Base-by-base conservation (phyloP, 2,888 invertebrate species). In the Cataglyphis albicans region DNA sequence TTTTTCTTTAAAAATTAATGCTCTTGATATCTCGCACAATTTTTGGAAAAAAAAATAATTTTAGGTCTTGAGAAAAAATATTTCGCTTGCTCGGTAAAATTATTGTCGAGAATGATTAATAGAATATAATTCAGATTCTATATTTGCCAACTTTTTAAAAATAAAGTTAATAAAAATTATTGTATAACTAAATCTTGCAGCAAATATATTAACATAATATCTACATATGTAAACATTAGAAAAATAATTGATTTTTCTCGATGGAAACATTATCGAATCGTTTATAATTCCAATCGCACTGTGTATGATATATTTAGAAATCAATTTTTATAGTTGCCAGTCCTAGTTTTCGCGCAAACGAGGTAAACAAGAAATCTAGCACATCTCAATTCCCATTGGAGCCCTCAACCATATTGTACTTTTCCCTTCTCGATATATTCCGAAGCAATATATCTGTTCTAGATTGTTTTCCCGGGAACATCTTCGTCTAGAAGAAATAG, bases 391-490 rank as follows among this genome's bases (percentile, higher is more conserved):
- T 82, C 55, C 81, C 65, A 44, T 41, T 48, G 65, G 65, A 57
- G 48, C 18, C 76, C 55, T 80, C 67, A 80, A 41, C 48, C 21
- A 63, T 63, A 82, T 82, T 67, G 65, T 78, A 73, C 73, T 73
- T 78, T 82, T 32, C 21, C 44, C 41, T 65, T 21, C 25, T 59
- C 75, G 68, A 84, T 84, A 68, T 82, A 84, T 84, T 74, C 74
- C 68, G 21, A 74, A 70, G 74, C 84, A 67, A 84, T 82, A 73
- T 12, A 68, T 84, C 41, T 35, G 38, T 52, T 73, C 67, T 38
- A 52, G 68, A 73, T 84, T 82, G 74, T 84, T 84, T 82, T 74
- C 74, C 52, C 44, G 59, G 29, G 57, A 68, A 84, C 74, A 82
- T 65, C 65, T 68, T 48, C 48, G 41, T 63, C 44, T 9, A 9